Evolutionary conservation across 2,888 invertebrate species (phyloP).

Genomic region (Aporophyla nigra): DNA sequence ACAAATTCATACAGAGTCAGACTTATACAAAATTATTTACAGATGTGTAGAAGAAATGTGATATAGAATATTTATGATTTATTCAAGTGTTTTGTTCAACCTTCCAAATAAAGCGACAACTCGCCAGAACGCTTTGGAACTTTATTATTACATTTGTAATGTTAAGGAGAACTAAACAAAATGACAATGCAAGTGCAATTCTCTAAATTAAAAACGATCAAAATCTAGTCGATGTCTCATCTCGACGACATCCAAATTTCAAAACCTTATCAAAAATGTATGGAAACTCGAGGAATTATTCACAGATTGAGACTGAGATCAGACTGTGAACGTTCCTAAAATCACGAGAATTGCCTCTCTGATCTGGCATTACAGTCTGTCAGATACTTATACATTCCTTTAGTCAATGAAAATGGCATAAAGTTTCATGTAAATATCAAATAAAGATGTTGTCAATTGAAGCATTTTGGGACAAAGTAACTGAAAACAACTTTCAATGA

Average conservation of each 20-base stretch:
- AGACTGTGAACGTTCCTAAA: too few species aligned
- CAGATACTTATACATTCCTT: neutral
- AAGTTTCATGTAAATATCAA: slow-evolving; percentile 13
- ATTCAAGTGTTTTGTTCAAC: slow-evolving; percentile 17
- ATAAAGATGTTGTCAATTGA: neutral
- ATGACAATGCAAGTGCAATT: slow-evolving; percentile 2
- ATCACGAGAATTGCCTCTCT: neutral
- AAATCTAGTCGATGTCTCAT: too few species aligned
- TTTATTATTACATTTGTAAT: slow-evolving; percentile 21
- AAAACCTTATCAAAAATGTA: too few species aligned
- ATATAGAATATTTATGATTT: slow-evolving; percentile 32
- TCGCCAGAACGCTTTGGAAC: slow-evolving; percentile 11
- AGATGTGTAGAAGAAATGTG: slow-evolving; percentile 10
- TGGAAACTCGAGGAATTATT: too few species aligned
- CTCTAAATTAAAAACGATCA: too few species aligned
- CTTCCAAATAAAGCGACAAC: slow-evolving; percentile 8
- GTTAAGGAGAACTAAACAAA: slow-evolving; percentile 23
- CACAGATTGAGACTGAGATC: too few species aligned
- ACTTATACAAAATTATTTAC: slow-evolving; percentile 15
- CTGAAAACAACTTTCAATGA: slow-evolving; percentile 15
- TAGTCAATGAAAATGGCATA: neutral
- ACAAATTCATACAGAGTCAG: slow-evolving; percentile 1
- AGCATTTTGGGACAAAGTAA: neutral
- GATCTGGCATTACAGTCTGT: slow-evolving; percentile 5
- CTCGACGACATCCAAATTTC: too few species aligned